phyloP scores from a whole-genome alignment of 64 coral and sea anemone genomes.

The Actinia equina region DNA sequence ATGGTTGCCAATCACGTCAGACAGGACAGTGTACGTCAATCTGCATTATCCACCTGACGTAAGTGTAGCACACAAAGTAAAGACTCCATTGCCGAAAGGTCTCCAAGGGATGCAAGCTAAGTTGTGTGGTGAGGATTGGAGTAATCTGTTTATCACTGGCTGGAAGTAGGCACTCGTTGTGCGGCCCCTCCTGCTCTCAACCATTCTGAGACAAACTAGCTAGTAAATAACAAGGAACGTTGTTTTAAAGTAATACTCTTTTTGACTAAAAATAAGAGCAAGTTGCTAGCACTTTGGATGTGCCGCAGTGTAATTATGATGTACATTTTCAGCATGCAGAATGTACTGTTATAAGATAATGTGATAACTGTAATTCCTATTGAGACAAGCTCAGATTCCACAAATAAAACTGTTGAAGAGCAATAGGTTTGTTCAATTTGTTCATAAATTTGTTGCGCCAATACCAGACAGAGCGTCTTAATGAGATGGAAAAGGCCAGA shows the following conservation, averaged over 20 bases:
- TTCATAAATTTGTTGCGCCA: too few relatives aligned
- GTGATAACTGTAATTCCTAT: too few relatives aligned
- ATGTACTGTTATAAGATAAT: too few relatives aligned
- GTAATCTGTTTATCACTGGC: slow-evolving; percentile 3
- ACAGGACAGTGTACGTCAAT: background rate
- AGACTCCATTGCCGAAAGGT: background rate
- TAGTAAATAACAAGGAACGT: background rate
- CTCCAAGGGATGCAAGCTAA: background rate
- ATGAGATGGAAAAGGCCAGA: too few relatives aligned
- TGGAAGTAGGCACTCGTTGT: background rate
- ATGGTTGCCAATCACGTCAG: background rate
- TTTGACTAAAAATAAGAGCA: too few relatives aligned
- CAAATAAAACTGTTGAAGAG: too few relatives aligned
- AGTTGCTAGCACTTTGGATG: too few relatives aligned
- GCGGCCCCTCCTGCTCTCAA: background rate
- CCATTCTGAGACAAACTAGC: background rate
- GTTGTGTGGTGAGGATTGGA: background rate
- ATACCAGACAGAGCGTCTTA: too few relatives aligned
- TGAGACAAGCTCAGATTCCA: too few relatives aligned
- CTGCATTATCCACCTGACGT: background rate
- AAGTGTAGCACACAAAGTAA: background rate
- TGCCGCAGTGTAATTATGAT: too few relatives aligned
- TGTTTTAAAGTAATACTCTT: background rate
- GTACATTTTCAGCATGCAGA: too few relatives aligned
- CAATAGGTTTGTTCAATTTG: too few relatives aligned